Conservation (phyloP, 2,113 vertebrate species). For the Rhinoderma darwinii region DNA sequence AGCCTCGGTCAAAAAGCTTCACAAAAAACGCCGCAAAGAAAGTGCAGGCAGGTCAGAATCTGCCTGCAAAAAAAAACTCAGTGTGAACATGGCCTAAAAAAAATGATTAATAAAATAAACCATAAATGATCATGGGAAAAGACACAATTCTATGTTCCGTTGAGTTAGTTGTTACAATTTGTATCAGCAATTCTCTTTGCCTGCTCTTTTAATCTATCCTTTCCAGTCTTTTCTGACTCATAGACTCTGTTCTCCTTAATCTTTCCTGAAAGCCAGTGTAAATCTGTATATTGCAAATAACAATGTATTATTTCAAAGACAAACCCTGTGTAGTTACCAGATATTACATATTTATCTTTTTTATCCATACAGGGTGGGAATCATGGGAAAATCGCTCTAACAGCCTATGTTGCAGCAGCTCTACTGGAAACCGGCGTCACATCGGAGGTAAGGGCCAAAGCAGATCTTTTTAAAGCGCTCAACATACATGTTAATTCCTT, state of each 20-base stretch:
- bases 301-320: background rate
- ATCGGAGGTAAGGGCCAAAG: slow-evolving; percentile 78
- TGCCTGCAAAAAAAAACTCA: too few species aligned
- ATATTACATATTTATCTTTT: background rate
- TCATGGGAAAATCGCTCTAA: slow-evolving; percentile 88
- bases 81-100: background rate
- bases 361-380: slow-evolving; percentile 83
- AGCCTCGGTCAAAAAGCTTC: too few species aligned
- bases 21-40: too few species aligned
- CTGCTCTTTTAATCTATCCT: background rate
- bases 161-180: background rate
- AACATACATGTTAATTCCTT: background rate
- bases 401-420: slow-evolving; percentile 88
- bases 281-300: background rate
- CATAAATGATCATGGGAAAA: background rate
- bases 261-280: background rate
- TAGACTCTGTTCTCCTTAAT: background rate
- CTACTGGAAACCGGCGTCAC: slow-evolving; percentile 87
- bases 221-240: background rate
- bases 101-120: background rate
- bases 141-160: background rate
- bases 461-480: background rate
- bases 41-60: too few species aligned
- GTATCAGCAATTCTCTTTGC: background rate
- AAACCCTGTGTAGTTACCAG: background rate